Evolutionary conservation across 1,140 invertebrate species (phyloP), one percentile per base, ranked within the genome.

Genomic region (Papilio helenus): DNA sequence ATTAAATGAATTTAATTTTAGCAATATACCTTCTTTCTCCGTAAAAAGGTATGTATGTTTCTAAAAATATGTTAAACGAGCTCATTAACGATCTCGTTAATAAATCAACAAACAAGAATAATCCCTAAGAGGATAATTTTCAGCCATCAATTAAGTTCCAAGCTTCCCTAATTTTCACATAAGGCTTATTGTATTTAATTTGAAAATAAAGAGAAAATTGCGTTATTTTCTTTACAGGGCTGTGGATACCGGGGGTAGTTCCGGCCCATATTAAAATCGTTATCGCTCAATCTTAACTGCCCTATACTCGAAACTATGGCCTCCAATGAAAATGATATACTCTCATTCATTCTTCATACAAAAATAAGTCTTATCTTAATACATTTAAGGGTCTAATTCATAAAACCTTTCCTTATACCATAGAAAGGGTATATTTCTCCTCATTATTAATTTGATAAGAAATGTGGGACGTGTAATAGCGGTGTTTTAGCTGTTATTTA

Each of bases 241-340:
- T 85, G 82, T 87, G 83, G 85, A 84, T 84, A 82, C 88, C 84
- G 80, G 83, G 80, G 81, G 86, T 87, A 87, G 84, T 93, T 94
- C 92, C 93, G 93, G 89, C 90, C 93, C 89, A 90, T 93, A 94
- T 94, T 94, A 94, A 93, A 92, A 90, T 85, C 81, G 86, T 92
- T 93, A 94, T 94, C 93, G 88, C 74, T 76, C 86, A 87, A 94
- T 94, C 93, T 94, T 91, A 94, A 94, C 93, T 91, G 84, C 89
- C 88, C 85, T 88, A 87, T 90, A 90, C 92, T 93, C 88, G 86
- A 94, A 94, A 93, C 92, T 92, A 89, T 87, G 85, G 88, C 85
- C 87, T 85, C 81, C 79, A 79, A 81, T 88, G 90, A 91, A 93
- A 93, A 91, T 93, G 89, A 94, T 92, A 91, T 93, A 93, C 85